These are phyloP conservation scores for Epirrita christyi DNA, from an alignment of 2,888 invertebrate species.

Conservation along the genomic window DNA sequence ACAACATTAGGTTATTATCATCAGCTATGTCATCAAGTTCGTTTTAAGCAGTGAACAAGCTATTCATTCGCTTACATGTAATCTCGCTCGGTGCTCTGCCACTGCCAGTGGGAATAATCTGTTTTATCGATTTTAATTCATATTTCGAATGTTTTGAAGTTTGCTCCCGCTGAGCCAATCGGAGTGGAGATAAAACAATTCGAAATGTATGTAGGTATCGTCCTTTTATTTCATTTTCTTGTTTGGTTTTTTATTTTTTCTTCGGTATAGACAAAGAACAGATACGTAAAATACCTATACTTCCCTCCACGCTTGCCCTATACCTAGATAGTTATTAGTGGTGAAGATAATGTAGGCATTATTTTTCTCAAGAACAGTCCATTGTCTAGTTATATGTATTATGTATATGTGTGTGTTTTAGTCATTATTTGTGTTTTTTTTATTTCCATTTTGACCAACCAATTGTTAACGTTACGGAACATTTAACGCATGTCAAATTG, in stretches of 20 bases:
- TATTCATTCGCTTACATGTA: slow-evolving; percentile 7
- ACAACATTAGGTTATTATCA: too few relatives aligned
- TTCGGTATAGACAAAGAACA: neutral
- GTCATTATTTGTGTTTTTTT: too few relatives aligned
- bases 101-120: slow-evolving; percentile 26
- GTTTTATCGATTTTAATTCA: slow-evolving; percentile 28
- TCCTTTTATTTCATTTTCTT: neutral
- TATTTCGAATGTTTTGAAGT: slow-evolving; percentile 27
- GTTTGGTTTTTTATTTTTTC: neutral
- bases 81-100: slow-evolving; percentile 14
- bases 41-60: neutral
- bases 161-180: slow-evolving; percentile 15
- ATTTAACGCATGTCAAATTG: too few relatives aligned
- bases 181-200: slow-evolving; percentile 17
- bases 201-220: neutral
- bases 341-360: too few relatives aligned
- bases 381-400: too few relatives aligned
- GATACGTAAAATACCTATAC: too few relatives aligned
- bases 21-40: neutral
- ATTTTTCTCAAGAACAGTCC: too few relatives aligned
- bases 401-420: too few relatives aligned
- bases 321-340: too few relatives aligned
- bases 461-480: too few relatives aligned
- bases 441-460: too few relatives aligned
- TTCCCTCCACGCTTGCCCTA: too few relatives aligned